Base-by-base conservation (phyloP, 2,113 vertebrate species). In the Cavia aperea region DNA sequence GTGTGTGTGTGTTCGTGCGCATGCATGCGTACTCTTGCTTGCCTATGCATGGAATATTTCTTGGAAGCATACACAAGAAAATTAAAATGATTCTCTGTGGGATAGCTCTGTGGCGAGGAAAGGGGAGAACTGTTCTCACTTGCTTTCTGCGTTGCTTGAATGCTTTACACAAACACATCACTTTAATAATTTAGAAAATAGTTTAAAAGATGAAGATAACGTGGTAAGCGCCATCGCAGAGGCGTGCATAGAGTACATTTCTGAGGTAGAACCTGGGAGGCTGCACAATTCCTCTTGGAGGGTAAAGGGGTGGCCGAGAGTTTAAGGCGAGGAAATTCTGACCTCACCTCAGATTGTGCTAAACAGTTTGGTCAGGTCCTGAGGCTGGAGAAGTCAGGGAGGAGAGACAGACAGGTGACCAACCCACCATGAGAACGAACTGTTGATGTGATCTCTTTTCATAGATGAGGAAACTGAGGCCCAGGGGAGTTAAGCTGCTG, bases 31-130 rank as follows among this genome's bases (percentile, higher is more conserved):
- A 49, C 4, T 49, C 58, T 51, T 26, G n/a, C 68, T 90, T 87
- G n/a, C 33, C 68, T 51, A 15, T 60, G 77, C 33, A 13, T 63
- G 15, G 19, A 65, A 46, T 77, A 75, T 83, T n/a, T 91, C 43
- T 78, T 91, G 43, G 43, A 36, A 89, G 82, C 83, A 90, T 68
- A 86, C n/a, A 3, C 49, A 70, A 79, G 83, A 86, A 82, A 90
- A 90, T 93, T 81, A 60, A 82, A 86, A 90, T 78, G 68, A 11
- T 43, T 82, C 39, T 82, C 65, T 86, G 63, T 54, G 26, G 16
- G 51, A 10, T 46, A 36, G 51, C 19, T 19, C 39, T 16, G 6
- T 86, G 33, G 4, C 24, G 43, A 78, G 31, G 49, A 56, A 77
- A 77, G 68, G 87, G 46, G 39, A 81, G 39, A 36, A 36, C 39